Evolutionary conservation across 1,140 invertebrate species (phyloP), one percentile per base, ranked within the genome.

Genomic region (Plodia interpunctella): DNA sequence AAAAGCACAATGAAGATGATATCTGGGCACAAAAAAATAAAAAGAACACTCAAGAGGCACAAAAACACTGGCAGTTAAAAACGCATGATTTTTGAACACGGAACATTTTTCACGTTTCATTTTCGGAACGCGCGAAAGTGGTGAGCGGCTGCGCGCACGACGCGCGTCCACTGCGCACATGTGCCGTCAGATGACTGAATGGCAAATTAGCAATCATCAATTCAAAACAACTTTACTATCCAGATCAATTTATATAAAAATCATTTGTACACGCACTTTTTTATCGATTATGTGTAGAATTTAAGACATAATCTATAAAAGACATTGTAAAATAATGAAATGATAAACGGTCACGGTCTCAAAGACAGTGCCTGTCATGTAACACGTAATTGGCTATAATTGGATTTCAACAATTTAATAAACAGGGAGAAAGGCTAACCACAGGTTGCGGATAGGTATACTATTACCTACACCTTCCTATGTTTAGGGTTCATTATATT

Each of bases 171-270:
- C 65, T 67, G 55, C 64, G 65, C 70, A 68, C 80, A 78, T 85
- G 66, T 78, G 83, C 78, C 82, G 75, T 79, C 83, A 87, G 83
- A 82, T 88, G 79, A 88, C 85, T 88, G 83, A 87, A 78, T 82
- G 78, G 78, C 82, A 44, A 44, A 44, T 44, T 44, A n/a, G 38
- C 38, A 44, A 38, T 38, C 35, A 2, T 38, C 35, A 74, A 76
- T 74, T 74, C 70, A 72, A 72, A 82, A 84, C 77, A 80, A 74
- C 74, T 69, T 77, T 67, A 66, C 71, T 83, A 84, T 84, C 59
- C 70, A 68, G 66, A 70, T 69, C 69, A 80, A 82, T 81, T 83
- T 83, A 13, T 20, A n/a, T 28, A 13, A 53, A 44, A 44, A n/a
- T 3, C 38, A 15, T 15, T 15, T 5, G 13, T 15, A 44, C 13